These are phyloP conservation scores for Chamaea fasciata DNA, from an alignment of 2,113 vertebrate genomes.

Conservation along the genomic window DNA sequence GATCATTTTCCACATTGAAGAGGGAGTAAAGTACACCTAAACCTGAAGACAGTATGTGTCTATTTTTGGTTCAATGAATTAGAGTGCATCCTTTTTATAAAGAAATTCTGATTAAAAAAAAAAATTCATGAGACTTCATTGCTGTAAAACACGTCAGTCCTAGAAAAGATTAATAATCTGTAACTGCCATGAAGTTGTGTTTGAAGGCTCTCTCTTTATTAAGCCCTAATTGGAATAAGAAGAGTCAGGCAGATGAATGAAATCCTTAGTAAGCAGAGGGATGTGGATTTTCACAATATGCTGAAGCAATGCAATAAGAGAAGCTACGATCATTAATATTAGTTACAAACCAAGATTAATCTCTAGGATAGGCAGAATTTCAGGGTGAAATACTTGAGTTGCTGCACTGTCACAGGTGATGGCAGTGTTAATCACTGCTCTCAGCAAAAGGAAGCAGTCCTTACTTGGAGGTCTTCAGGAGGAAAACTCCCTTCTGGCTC, in stretches of 20 bases:
- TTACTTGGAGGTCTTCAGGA: not conserved
- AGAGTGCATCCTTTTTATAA: not conserved
- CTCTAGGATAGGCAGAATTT: not conserved
- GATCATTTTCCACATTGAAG: not conserved
- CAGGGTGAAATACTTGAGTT: not conserved
- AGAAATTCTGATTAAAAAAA: not conserved
- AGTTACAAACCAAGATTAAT: not conserved
- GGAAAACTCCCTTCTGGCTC: not conserved
- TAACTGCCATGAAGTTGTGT: not conserved
- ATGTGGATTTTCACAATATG: not conserved
- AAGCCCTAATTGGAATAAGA: not conserved
- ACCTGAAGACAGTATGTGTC: not conserved
- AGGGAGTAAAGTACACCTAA: not conserved
- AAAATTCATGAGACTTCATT: not conserved
- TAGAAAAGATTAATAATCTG: not conserved
- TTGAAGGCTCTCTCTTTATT: not conserved
- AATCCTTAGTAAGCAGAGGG: not conserved
- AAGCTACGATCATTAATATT: not conserved
- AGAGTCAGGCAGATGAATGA: not conserved
- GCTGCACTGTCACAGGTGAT: not conserved
- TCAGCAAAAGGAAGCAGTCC: not conserved
- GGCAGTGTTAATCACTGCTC: not conserved
- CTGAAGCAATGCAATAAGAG: not conserved
- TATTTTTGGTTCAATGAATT: not conserved
- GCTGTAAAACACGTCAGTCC: not conserved